Evolutionary conservation across 92 coral and sea anemone species (phyloP).

Genomic region (Meandrina meandrites): DNA sequence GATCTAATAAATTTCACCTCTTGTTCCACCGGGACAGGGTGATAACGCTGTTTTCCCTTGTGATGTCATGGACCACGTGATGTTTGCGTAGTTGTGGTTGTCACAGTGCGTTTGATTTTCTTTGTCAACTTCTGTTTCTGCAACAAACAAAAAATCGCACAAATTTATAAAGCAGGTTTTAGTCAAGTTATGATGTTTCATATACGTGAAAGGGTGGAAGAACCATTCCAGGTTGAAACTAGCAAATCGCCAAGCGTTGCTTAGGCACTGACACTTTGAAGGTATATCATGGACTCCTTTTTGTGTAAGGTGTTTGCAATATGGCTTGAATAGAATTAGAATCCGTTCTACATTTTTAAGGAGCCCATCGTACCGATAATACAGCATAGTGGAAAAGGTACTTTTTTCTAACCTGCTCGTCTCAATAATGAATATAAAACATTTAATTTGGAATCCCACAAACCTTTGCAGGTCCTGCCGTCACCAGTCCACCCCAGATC

Average conservation of each 20-base stretch:
- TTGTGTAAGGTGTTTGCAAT: too few relatives aligned
- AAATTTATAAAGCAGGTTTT: neutral
- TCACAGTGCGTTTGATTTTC: conserved; percentile 41
- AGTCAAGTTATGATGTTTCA: neutral
- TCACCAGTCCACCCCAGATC: conserved; percentile 56
- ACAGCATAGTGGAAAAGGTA: neutral
- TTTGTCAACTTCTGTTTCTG: conserved; percentile 39
- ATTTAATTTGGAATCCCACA: conserved; percentile 15
- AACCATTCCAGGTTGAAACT: too few relatives aligned
- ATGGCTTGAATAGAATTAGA: too few relatives aligned
- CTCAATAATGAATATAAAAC: neutral
- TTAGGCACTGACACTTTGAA: too few relatives aligned
- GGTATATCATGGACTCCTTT: too few relatives aligned
- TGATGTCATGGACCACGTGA: conserved; percentile 62
- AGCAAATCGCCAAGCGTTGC: too few relatives aligned
- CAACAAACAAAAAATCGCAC: neutral
- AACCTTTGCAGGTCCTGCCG: conserved; percentile 65
- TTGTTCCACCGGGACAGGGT: conserved; percentile 56
- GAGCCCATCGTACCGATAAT: neutral
- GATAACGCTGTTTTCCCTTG: conserved; percentile 53
- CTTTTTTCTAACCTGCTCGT: neutral
- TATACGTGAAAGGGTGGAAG: too few relatives aligned
- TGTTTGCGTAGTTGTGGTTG: conserved; percentile 31
- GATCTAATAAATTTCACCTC: conserved; percentile 42
- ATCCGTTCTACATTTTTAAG: too few relatives aligned